Evolutionary conservation across 2,888 invertebrate genomes (phyloP), one percentile per base, ranked within the genome.

Genomic region (Blera fallax): DNA sequence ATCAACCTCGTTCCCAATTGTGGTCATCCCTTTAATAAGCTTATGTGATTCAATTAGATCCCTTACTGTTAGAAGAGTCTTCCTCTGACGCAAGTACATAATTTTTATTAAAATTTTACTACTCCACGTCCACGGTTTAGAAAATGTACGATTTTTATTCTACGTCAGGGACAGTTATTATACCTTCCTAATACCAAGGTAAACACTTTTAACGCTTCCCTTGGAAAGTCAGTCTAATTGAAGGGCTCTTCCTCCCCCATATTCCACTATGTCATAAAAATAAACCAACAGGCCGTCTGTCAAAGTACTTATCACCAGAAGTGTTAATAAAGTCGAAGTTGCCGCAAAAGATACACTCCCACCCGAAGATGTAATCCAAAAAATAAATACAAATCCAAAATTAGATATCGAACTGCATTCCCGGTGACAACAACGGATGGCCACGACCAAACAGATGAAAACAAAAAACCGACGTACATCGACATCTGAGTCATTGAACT

Each of bases 401-500:
- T 73, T 60, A 73, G 73, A 80, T 58, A 60, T 67, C 52, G 73
- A 58, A 73, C 60, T 73, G 80, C 67, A 80, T 65, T 67, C 48
- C n/a, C 11, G 37, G 43, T 58, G 73, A 73, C 65, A 60, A 60
- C 40, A 32, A 73, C 29, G 27, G 6, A 6, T 24, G 34, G 40
- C 10, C 43, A 56, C 65, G 10, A 24, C 48, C 52, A 27, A 45
- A 45, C 29, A 62, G 40, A 40, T 18, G 29, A 29, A 24, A n/a
- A n/a, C 11, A 16, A 18, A 56, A 56, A 40, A 52, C 43, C 43
- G n/a, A 65, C 48, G 11, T 27, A 54, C 73, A 60, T 43, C 34
- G 76, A 56, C 52, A 21, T 52, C 10, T 54, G 50, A 69, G 83
- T 84, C 79, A 79, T 79, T 84, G 83, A 84, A 84, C 83, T 79